These are phyloP conservation scores for Spicauda simplicius DNA, from an alignment of 2,888 invertebrate genomes.

Conservation along the genomic window DNA sequence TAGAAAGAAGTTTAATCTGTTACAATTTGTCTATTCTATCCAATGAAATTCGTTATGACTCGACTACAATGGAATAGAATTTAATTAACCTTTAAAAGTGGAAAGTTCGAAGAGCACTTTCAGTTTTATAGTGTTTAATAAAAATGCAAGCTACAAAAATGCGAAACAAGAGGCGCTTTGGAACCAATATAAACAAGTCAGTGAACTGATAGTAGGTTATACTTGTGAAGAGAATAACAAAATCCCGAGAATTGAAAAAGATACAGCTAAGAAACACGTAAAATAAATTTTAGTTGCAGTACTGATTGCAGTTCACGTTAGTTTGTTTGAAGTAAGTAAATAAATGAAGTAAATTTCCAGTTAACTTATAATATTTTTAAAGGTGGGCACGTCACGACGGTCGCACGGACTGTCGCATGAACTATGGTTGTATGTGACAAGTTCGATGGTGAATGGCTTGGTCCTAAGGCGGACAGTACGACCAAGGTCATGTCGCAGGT, in stretches of 20 bases:
- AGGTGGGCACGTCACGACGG: no score
- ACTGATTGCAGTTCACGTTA: neutral
- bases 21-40: neutral
- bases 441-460: no score
- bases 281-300: neutral
- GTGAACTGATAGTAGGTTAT: constrained; percentile 27
- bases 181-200: constrained; percentile 32
- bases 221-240: constrained; percentile 16
- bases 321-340: neutral
- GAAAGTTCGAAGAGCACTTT: constrained; percentile 17
- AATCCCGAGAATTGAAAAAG: constrained; percentile 11
- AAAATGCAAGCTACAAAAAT: constrained; percentile 22
- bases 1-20: neutral
- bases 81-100: constrained; percentile 29
- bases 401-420: no score
- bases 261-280: neutral
- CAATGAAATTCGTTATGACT: neutral
- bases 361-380: no score
- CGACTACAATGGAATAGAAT: constrained; percentile 8
- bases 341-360: no score
- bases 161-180: constrained; percentile 3
- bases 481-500: no score
- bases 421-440: no score
- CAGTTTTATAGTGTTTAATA: constrained; percentile 17
- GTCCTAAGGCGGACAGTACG: no score